phyloP scores from a whole-genome alignment of 2,888 invertebrate genomes.

The Meandrusa payeni region DNA sequence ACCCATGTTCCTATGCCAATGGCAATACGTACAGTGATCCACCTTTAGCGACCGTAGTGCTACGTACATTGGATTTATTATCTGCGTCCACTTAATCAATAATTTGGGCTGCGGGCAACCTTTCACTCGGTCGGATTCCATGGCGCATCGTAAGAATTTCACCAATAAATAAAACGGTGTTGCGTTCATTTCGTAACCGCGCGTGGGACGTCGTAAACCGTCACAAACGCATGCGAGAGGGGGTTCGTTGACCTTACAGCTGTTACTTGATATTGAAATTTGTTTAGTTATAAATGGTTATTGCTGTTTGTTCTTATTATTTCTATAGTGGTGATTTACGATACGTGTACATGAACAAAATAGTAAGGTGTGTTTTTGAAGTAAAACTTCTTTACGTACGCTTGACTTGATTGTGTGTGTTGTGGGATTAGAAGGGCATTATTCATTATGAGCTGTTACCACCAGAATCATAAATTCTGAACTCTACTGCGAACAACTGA shows the following conservation, averaged over 20 bases:
- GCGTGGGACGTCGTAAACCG: conserved; percentile 25
- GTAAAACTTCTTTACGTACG: no score
- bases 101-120: conserved; percentile 18
- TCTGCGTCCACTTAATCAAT: conserved; percentile 12
- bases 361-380: no score
- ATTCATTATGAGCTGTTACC: no score
- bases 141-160: conserved; percentile 25
- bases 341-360: no score
- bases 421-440: no score
- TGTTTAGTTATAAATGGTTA: conserved; percentile 7
- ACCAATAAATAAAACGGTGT: conserved; percentile 29
- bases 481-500: no score
- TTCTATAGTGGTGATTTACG: no score
- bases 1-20: background rate
- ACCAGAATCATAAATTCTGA: no score
- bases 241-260: conserved; percentile 12
- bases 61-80: conserved; percentile 20
- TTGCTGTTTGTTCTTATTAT: no score
- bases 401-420: no score
- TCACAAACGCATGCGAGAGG: conserved; percentile 8
- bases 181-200: conserved; percentile 27
- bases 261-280: conserved; percentile 19
- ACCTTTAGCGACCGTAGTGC: no score
- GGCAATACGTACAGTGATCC: no score
- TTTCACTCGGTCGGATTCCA: conserved; percentile 20